Conservation (phyloP, 2,888 invertebrate genomes). For the Sepioteuthis lessoniana region DNA sequence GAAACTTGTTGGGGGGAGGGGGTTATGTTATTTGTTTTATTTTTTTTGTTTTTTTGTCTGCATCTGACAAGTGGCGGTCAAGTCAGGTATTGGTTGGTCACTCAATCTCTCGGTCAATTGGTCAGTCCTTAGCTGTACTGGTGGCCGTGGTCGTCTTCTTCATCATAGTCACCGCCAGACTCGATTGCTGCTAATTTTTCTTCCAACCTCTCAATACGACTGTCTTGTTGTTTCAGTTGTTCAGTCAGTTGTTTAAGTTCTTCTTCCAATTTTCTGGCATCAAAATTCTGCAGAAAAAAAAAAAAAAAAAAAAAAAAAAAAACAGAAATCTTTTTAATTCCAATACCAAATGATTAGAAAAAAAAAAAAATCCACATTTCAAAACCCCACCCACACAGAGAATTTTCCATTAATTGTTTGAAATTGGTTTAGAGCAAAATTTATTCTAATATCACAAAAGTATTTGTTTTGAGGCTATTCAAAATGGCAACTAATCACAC, state of each 20-base stretch:
- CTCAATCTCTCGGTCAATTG: background rate
- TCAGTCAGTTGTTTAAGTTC: constrained; percentile 65
- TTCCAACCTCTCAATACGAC: constrained; percentile 63
- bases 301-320: background rate
- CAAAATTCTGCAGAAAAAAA: constrained; percentile 55
- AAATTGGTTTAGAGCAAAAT: too few species aligned
- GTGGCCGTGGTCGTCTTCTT: background rate
- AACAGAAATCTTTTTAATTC: too few species aligned
- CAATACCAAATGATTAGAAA: too few species aligned
- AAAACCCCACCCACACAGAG: too few species aligned
- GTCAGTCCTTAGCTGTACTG: background rate
- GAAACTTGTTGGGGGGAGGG: background rate
- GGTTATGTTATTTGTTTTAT: background rate
- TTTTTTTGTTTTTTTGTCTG: too few species aligned
- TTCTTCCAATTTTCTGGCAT: constrained; percentile 58
- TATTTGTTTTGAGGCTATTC: too few species aligned
- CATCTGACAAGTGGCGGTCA: background rate
- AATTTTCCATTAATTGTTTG: too few species aligned
- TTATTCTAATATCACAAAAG: too few species aligned
- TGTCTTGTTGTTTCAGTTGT: constrained; percentile 64
- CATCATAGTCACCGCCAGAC: constrained; percentile 49
- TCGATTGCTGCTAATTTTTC: constrained; percentile 60
- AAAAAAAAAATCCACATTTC: too few species aligned
- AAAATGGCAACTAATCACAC: too few species aligned
- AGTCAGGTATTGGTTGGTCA: background rate